A percentile compares a stretch with the other conserved stretches of the same genome.
phyloP scores from a whole-genome alignment of 2,113 vertebrate genomes.

The Corythornis madagascariensis region DNA sequence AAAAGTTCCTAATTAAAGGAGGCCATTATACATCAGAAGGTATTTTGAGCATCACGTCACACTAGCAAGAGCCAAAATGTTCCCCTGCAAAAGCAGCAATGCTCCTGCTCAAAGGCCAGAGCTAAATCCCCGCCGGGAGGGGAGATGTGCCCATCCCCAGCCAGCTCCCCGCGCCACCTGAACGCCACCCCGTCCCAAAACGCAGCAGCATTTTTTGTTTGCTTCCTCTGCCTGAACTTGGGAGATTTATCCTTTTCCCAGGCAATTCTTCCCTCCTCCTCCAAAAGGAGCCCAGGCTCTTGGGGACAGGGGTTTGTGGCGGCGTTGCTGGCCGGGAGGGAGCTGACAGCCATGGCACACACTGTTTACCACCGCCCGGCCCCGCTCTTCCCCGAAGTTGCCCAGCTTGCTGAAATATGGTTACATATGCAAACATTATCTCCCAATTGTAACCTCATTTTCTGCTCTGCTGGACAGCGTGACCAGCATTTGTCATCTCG shows the following conservation, averaged over 20 bases:
- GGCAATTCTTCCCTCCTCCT: background rate
- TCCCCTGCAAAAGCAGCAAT: slow-evolving; percentile 26
- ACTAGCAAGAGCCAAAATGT: slow-evolving; percentile 8
- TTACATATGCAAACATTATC: slow-evolving; percentile 98
- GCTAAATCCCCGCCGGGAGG: background rate
- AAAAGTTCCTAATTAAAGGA: slow-evolving; percentile 37
- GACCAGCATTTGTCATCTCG: slow-evolving; percentile 87
- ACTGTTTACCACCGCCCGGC: slow-evolving; percentile 1
- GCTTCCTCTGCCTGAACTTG: background rate
- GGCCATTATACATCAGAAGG: slow-evolving; percentile 37
- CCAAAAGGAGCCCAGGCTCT: background rate
- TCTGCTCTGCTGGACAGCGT: slow-evolving; percentile 95
- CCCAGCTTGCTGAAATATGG: slow-evolving; percentile 87
- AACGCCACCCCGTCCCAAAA: background rate
- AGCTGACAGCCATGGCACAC: background rate
- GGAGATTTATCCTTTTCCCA: background rate
- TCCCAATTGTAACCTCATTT: slow-evolving; percentile 95
- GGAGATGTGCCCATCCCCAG: background rate
- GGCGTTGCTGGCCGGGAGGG: background rate
- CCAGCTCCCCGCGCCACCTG: background rate
- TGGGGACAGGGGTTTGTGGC: too few species aligned
- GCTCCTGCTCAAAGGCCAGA: background rate
- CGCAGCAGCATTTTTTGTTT: background rate
- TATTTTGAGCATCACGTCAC: slow-evolving; percentile 55
- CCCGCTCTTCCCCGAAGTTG: slow-evolving; percentile 70